A percentile compares a stretch with the other conserved stretches of the same genome.
Conservation (phyloP, 2,113 vertebrate species). For the Zosterops borbonicus region DNA sequence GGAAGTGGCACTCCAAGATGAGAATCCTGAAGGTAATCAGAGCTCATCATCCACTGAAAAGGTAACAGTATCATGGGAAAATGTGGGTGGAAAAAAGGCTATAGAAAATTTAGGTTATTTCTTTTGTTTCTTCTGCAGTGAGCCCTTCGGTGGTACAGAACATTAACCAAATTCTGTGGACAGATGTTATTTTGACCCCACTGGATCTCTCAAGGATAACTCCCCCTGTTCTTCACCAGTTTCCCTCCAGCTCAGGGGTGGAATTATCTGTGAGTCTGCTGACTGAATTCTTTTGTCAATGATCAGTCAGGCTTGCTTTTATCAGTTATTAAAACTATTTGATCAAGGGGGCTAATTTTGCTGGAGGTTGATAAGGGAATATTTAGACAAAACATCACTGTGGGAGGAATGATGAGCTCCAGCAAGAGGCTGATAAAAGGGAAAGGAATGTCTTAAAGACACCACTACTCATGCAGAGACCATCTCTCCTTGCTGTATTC, state of each 20-base stretch:
- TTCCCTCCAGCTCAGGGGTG: not conserved
- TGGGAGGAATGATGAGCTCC: not conserved
- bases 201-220: not conserved
- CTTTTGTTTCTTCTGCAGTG: not conserved
- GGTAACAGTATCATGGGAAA: not conserved
- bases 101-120: not conserved
- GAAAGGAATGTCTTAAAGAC: not conserved
- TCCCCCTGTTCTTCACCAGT: not conserved
- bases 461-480: not conserved
- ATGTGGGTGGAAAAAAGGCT: not conserved
- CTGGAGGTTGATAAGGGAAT: not conserved
- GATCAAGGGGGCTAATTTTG: not conserved
- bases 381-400: not conserved
- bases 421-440: not conserved
- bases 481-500: not conserved
- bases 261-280: not conserved
- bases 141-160: accelerated
- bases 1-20: not conserved
- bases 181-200: not conserved
- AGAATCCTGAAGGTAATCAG: not conserved
- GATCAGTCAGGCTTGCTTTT: not conserved
- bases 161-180: not conserved
- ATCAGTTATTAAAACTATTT: not conserved
- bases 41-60: not conserved
- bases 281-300: not conserved